phyloP scores from a whole-genome alignment of 2,888 invertebrate genomes.

The Erannis defoliaria region DNA sequence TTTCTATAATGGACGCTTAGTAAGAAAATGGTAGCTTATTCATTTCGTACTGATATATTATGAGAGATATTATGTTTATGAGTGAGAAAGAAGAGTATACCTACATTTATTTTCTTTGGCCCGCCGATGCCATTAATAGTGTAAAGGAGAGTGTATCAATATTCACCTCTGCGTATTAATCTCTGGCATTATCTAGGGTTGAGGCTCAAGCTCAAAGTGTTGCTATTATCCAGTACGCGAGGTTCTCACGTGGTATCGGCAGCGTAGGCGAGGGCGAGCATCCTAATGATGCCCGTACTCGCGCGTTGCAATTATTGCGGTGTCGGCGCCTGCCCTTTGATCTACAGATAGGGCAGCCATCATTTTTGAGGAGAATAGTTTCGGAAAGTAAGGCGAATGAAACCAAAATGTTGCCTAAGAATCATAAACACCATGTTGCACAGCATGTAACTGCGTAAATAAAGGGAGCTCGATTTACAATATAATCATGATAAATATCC shows the following conservation, averaged over 20 bases:
- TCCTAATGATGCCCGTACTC: constrained; percentile 77
- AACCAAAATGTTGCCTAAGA: no score
- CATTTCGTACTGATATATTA: no score
- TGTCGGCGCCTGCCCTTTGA: constrained; percentile 83
- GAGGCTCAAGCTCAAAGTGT: constrained; percentile 1
- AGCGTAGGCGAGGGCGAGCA: constrained; percentile 38
- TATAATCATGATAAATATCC: no score
- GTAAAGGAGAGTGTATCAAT: neutral
- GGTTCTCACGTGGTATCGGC: constrained; percentile 43
- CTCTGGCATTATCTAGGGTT: constrained; percentile 3
- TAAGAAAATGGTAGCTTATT: no score
- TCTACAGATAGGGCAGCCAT: constrained; percentile 55
- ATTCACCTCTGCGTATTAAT: neutral
- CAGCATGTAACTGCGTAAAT: no score
- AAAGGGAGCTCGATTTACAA: no score
- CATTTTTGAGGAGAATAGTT: neutral
- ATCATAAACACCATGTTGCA: no score
- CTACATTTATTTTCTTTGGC: no score
- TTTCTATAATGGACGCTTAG: no score
- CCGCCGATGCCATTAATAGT: no score
- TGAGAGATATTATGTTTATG: no score
- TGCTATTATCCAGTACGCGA: constrained; percentile 9
- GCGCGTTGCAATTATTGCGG: constrained; percentile 80
- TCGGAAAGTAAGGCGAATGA: neutral
- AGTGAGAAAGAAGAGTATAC: no score